A percentile compares a stretch with the other conserved stretches of the same genome.
Conservation (phyloP, 2,113 vertebrate species). For the Entelurus aequoreus region DNA sequence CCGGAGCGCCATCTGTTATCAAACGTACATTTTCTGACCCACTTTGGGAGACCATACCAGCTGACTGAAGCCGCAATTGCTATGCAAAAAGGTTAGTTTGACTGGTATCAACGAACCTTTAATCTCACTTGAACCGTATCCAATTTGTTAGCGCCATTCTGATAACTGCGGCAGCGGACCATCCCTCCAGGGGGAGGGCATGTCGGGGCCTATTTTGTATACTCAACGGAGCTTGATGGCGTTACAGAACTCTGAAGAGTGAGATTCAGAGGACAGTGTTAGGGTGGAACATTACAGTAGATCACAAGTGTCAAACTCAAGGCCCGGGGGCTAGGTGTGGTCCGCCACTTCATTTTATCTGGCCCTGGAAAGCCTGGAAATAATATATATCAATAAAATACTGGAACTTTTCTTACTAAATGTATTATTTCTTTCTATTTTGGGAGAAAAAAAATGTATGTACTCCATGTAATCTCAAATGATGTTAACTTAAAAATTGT, state of each 20-base stretch:
- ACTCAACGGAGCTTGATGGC: slow-evolving; percentile 6
- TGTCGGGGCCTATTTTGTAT: not conserved
- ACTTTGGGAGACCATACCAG: slow-evolving; percentile 44
- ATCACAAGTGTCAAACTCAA: no score
- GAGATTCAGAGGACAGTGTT: slow-evolving; percentile 14
- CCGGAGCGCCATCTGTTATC: slow-evolving; percentile 58
- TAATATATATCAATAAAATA: no score
- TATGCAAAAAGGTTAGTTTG: slow-evolving; percentile 14
- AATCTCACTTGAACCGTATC: slow-evolving; percentile 9
- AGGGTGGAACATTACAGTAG: slow-evolving; percentile 1
- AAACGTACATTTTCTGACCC: slow-evolving; percentile 56
- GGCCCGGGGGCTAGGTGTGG: not conserved
- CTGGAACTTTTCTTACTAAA: no score
- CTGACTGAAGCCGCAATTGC: slow-evolving; percentile 19
- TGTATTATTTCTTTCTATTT: no score
- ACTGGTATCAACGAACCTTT: slow-evolving; percentile 19
- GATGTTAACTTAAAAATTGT: no score
- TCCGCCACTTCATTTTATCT: not conserved
- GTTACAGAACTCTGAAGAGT: slow-evolving; percentile 12
- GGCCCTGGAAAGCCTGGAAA: no score
- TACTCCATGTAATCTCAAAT: no score
- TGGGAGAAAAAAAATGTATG: no score
- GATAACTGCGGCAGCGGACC: not conserved
- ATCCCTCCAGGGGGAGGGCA: not conserved
- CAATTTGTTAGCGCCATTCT: slow-evolving; percentile 10